phyloP scores from a whole-genome alignment of 2,888 invertebrate genomes.

The Orchesella flavescens region DNA sequence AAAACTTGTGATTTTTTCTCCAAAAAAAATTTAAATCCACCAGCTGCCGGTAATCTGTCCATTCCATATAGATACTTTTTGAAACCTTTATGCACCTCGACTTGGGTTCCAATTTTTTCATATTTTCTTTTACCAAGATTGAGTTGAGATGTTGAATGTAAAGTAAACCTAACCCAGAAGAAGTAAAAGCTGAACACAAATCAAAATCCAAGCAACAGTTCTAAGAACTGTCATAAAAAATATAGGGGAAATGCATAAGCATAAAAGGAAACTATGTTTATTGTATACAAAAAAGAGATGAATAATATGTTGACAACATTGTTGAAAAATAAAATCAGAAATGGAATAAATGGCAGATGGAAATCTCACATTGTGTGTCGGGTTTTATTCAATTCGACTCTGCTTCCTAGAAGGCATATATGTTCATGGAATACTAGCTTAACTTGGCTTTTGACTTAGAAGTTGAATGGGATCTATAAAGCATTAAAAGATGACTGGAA shows the following conservation, averaged over 20 bases:
- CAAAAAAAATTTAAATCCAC: neutral
- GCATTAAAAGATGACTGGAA: neutral
- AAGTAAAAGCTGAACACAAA: neutral
- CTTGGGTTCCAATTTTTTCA: too few relatives aligned
- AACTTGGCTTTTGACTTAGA: neutral
- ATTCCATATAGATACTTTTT: neutral
- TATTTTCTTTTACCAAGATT: too few relatives aligned
- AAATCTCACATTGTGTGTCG: conserved; percentile 30
- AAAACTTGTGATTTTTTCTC: too few relatives aligned
- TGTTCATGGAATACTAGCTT: neutral
- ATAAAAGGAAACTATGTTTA: neutral
- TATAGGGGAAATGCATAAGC: neutral
- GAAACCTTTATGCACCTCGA: too few relatives aligned
- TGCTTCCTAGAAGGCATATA: neutral
- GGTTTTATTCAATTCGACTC: conserved; percentile 39
- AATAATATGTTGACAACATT: too few relatives aligned
- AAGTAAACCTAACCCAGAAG: neutral
- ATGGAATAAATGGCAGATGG: conserved; percentile 12
- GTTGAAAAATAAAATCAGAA: neutral
- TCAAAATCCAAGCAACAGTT: neutral
- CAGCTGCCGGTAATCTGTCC: neutral
- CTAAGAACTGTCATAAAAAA: neutral
- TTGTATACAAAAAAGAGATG: neutral
- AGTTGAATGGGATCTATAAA: too few relatives aligned
- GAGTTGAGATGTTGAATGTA: neutral